phyloP scores from a whole-genome alignment of 1,140 invertebrate genomes.

The Lycorma delicatula region DNA sequence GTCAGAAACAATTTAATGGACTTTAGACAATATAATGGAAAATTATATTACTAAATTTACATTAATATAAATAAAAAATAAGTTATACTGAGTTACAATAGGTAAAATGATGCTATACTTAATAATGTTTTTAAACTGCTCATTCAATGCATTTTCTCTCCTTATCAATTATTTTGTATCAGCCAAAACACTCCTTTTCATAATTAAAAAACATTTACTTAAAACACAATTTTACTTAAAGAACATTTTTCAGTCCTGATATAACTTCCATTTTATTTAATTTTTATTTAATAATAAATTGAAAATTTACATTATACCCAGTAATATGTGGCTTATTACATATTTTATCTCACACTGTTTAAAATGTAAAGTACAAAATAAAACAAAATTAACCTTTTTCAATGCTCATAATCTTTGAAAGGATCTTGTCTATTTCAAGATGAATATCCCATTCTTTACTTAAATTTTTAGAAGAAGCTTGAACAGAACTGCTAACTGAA shows the following conservation, averaged over 20 bases:
- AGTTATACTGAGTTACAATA: too few species aligned
- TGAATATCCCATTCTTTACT: conserved; percentile 42
- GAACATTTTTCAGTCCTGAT: background rate
- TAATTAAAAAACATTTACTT: background rate
- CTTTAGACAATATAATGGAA: too few species aligned
- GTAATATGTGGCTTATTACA: background rate
- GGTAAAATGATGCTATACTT: too few species aligned
- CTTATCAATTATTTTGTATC: too few species aligned
- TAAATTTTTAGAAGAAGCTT: conserved; percentile 11
- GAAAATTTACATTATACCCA: background rate
- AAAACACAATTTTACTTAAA: background rate
- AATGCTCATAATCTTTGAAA: conserved; percentile 41
- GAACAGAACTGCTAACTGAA: conserved; percentile 21
- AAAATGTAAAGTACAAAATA: too few species aligned
- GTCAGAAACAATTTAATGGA: too few species aligned
- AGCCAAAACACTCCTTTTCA: too few species aligned
- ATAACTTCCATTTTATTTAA: background rate
- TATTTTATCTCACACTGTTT: background rate
- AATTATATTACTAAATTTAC: too few species aligned
- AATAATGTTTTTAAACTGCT: too few species aligned
- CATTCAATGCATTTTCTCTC: too few species aligned
- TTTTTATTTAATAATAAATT: background rate
- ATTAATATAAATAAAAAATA: too few species aligned
- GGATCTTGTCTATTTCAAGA: conserved; percentile 37
- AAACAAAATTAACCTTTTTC: conserved; percentile 33